Evolutionary conservation across 2,888 invertebrate species (phyloP).

Genomic region (Scelioninae gen. 2): DNA sequence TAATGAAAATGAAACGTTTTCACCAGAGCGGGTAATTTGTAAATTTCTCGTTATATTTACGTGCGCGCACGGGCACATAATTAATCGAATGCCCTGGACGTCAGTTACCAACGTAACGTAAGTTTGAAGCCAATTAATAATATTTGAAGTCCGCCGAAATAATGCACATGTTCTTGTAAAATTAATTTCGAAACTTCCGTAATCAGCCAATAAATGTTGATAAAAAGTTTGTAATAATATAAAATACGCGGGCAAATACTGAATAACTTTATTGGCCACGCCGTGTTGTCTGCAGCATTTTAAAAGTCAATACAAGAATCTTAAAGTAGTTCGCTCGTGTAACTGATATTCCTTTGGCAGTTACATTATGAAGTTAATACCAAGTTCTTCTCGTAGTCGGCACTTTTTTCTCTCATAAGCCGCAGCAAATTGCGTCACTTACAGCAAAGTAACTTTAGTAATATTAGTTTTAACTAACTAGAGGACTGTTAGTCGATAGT

Average conservation of each 20-base stretch:
- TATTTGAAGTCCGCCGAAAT: slow-evolving; percentile 1
- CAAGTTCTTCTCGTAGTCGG: slow-evolving; percentile 22
- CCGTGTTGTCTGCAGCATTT: no score
- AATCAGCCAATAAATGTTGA: slow-evolving; percentile 11
- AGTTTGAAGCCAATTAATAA: slow-evolving; percentile 4
- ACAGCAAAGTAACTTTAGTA: slow-evolving; percentile 25
- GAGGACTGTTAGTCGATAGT: slow-evolving; percentile 8
- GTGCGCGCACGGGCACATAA: no score
- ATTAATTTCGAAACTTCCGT: slow-evolving; percentile 10
- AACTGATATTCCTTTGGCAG: slow-evolving; percentile 23
- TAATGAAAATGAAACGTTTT: no score
- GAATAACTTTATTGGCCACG: neutral
- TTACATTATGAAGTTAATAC: slow-evolving; percentile 26
- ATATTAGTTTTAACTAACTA: slow-evolving; percentile 36
- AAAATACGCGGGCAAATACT: slow-evolving; percentile 1
- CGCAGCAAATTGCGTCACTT: slow-evolving; percentile 26
- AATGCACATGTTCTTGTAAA: slow-evolving; percentile 7
- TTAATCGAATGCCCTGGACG: neutral
- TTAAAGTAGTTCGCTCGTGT: slow-evolving; percentile 14
- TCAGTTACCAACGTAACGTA: no score
- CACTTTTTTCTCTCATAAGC: slow-evolving; percentile 18
- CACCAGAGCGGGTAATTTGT: no score
- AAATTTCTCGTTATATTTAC: no score
- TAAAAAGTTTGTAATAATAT: slow-evolving; percentile 4
- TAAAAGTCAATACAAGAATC: slow-evolving; percentile 4